Evolutionary conservation across 1,140 invertebrate species (phyloP).

Genomic region (Hylaeus volcanicus): DNA sequence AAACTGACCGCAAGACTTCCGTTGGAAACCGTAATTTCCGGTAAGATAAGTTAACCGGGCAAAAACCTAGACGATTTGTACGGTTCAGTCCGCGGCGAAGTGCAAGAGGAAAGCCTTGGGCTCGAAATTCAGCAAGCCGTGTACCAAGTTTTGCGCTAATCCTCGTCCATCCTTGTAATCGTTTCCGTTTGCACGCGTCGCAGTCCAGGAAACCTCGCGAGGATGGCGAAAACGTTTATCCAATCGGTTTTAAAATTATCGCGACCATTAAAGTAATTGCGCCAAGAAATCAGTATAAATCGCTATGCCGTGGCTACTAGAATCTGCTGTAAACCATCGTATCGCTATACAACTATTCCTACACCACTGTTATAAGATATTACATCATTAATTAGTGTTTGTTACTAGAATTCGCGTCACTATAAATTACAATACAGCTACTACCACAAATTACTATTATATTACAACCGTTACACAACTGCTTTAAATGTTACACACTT

Average conservation of each 20-base stretch:
- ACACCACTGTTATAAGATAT: too few species aligned
- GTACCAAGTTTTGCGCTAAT: conserved; percentile 26
- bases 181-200: not conserved
- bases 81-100: conserved; percentile 10
- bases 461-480: too few species aligned
- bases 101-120: conserved; percentile 46
- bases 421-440: too few species aligned
- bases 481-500: too few species aligned
- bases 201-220: not conserved
- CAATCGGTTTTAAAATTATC: not conserved
- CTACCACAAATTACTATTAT: too few species aligned
- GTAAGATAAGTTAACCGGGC: conserved; percentile 55
- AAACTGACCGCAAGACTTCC: conserved; percentile 57
- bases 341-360: too few species aligned
- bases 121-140: conserved; percentile 57
- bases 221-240: not conserved
- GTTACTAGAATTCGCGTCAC: too few species aligned
- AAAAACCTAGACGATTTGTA: conserved; percentile 31
- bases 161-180: conserved; percentile 31
- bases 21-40: conserved; percentile 63
- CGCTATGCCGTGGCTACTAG: too few species aligned
- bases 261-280: too few species aligned
- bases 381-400: too few species aligned
- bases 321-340: too few species aligned
- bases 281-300: too few species aligned